Percentiles rank a stretch among this genome's conserved stretches.
Conservation (phyloP, 2,113 vertebrate species). For the Pimephales promelas region DNA sequence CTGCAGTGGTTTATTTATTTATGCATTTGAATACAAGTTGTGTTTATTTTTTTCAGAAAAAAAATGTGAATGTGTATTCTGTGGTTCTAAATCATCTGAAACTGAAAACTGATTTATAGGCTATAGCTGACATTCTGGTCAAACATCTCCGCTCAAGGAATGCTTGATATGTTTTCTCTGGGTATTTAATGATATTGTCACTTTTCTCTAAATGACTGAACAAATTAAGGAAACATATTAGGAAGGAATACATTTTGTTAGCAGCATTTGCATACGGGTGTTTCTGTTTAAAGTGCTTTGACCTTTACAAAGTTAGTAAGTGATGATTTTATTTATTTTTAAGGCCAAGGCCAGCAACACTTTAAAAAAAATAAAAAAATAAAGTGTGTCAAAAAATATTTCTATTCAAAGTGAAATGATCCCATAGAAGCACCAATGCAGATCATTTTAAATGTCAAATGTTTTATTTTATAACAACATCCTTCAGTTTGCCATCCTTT, state of each 20-base stretch:
- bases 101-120: background rate
- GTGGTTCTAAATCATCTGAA: background rate
- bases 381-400: background rate
- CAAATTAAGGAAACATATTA: background rate
- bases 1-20: too few species aligned
- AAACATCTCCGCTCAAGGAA: background rate
- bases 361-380: too few species aligned
- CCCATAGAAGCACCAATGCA: background rate
- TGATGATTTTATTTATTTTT: background rate
- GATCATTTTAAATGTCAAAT: background rate
- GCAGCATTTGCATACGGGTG: background rate
- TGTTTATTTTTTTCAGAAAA: background rate
- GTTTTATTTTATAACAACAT: background rate
- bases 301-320: background rate
- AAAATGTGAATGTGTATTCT: background rate
- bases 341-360: background rate
- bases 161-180: background rate
- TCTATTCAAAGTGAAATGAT: background rate
- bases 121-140: background rate
- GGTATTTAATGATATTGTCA: background rate
- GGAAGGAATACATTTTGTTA: background rate
- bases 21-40: background rate
- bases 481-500: background rate
- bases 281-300: constrained; percentile 10
- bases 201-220: background rate